Base-by-base conservation (phyloP, 2,113 vertebrate genomes). In the Cariama cristata region DNA sequence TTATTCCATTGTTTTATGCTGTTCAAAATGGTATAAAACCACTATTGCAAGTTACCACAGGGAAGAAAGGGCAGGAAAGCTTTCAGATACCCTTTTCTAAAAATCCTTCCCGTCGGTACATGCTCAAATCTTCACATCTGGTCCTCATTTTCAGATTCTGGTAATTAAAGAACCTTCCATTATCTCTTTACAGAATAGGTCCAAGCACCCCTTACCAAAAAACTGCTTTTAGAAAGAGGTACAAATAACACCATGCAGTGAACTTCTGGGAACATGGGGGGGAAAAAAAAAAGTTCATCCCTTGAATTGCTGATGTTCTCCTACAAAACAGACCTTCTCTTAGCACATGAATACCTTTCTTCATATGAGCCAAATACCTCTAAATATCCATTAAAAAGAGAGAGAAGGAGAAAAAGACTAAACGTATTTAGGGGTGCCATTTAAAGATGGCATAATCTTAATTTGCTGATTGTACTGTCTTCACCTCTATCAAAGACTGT, bases 281-380 rank as follows among this genome's bases (percentile, higher is more conserved):
- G 23, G 4, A 0, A 1, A 8, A 24, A 23, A 14, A 45, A 19
- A 5, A 5, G 4, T 47, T 62, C 10, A 47, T 52, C 21, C 12
- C 16, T 44, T 76, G 12, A 60, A 35, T 30, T 62, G 11, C 52
- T 5, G 2, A 9, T 45, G 14, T 18, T 81, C 5, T 81, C 91
- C 15, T 44, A 33, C 20, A 66, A 45, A 88, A 33, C 12, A 86
- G 8, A 26, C 27, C 2, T 20, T 17, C 6, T 71, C 62, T 55
- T 49, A 82, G 8, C 4, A 68, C 12, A 47, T 8, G 2, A 80
- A 60, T 9, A 33, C 11, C 10, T 27, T 33, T 67, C 62, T 75
- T 85, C 49, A 59, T 27, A 16, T 1, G 4, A 86, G 21, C 44
- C 49, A 82, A 55, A 80, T 50, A 76, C 47, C 33, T 87, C 35